phyloP scores from a whole-genome alignment of 2,888 invertebrate genomes.

The Tridacna crocea region DNA sequence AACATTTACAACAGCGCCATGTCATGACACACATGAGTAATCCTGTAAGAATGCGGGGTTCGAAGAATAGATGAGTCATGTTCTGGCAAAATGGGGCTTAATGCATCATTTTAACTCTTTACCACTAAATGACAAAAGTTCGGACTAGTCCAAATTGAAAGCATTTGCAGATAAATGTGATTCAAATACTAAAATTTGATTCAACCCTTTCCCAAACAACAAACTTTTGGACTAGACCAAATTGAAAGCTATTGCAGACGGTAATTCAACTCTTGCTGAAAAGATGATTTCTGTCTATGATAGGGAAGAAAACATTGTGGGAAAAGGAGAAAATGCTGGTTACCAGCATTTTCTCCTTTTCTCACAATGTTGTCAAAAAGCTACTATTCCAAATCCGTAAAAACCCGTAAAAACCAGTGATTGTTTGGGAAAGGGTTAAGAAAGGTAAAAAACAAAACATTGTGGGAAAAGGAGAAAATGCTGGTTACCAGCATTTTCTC shows the following conservation, averaged over 20 bases:
- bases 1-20: conserved; percentile 16
- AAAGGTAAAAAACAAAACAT: too few species aligned
- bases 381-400: too few species aligned
- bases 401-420: too few species aligned
- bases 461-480: neutral
- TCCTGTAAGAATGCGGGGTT: conserved; percentile 30
- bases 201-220: too few species aligned
- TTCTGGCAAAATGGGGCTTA: neutral
- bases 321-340: neutral
- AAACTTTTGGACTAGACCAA: too few species aligned
- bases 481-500: neutral
- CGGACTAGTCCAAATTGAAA: neutral
- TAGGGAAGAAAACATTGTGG: neutral
- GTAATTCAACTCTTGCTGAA: too few species aligned
- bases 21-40: conserved; percentile 45
- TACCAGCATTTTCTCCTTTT: neutral
- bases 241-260: too few species aligned
- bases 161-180: too few species aligned
- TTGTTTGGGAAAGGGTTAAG: too few species aligned
- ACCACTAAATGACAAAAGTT: neutral
- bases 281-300: too few species aligned
- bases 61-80: neutral
- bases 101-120: neutral
- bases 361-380: too few species aligned
- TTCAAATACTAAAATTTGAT: too few species aligned